These are phyloP conservation scores for Camponotus pennsylvanicus DNA, from an alignment of 1,140 invertebrate genomes.

Conservation along the genomic window DNA sequence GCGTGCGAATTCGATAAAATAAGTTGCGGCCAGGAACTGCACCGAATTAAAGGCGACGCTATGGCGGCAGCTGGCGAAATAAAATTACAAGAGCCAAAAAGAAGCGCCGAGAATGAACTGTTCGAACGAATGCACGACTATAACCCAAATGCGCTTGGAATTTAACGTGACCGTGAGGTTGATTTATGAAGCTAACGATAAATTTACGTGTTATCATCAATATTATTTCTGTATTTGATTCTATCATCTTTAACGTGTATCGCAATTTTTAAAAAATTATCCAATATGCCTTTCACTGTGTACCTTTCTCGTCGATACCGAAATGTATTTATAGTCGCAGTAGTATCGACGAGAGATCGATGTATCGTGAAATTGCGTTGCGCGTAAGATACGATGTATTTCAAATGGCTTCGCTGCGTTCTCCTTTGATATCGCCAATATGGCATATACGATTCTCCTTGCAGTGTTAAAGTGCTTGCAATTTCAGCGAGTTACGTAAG, in stretches of 20 bases:
- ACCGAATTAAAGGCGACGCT: constrained; percentile 58
- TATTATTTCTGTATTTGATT: constrained; percentile 20
- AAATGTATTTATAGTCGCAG: constrained; percentile 26
- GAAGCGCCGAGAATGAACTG: constrained; percentile 31
- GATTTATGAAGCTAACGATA: constrained; percentile 37
- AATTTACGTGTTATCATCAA: constrained; percentile 20
- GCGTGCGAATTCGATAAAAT: constrained; percentile 28
- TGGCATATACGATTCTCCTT: not conserved
- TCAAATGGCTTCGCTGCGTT: constrained; percentile 28
- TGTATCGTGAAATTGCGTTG: constrained; percentile 32
- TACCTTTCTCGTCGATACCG: not conserved
- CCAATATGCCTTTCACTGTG: not conserved
- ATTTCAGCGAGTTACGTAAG: constrained; percentile 19
- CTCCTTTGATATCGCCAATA: constrained; percentile 18
- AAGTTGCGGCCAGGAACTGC: constrained; percentile 35
- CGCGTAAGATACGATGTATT: constrained; percentile 23
- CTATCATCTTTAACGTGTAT: not conserved
- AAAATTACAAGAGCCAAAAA: constrained; percentile 42
- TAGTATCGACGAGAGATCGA: constrained; percentile 17
- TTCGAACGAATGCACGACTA: not conserved
- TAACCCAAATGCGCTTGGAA: constrained; percentile 7
- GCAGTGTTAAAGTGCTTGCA: constrained; percentile 21
- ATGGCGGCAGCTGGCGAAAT: constrained; percentile 56
- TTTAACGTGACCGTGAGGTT: constrained; percentile 29
- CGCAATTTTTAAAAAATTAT: constrained; percentile 42